A percentile compares a stretch with the other conserved stretches of the same genome.
Conservation (phyloP, 2,888 invertebrate genomes). For the Prosopocoilus inquinatus region DNA sequence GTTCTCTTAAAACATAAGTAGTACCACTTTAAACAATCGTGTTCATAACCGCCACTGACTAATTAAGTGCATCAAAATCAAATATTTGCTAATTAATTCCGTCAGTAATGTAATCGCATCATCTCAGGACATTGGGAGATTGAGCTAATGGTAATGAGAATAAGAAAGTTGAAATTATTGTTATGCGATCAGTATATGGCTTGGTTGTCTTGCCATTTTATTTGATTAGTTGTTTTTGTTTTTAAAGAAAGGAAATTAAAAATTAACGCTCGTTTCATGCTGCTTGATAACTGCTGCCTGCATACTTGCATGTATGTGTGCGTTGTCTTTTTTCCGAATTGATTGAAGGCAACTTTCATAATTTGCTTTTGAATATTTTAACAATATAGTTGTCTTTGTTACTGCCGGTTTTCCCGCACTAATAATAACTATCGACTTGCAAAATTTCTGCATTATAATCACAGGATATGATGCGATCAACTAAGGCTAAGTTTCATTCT, state of each 20-base stretch:
- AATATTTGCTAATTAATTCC: no score
- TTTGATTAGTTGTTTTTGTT: constrained; percentile 35
- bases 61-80: no score
- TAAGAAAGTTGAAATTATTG: constrained; percentile 35
- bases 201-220: constrained; percentile 34
- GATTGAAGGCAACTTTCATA: constrained; percentile 14
- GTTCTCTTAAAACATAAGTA: no score
- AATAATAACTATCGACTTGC: constrained; percentile 7
- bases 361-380: constrained; percentile 12
- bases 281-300: constrained; percentile 5
- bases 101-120: not conserved
- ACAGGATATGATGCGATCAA: no score
- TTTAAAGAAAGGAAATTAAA: constrained; percentile 38
- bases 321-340: constrained; percentile 8
- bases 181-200: constrained; percentile 19
- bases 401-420: constrained; percentile 8
- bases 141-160: constrained; percentile 23
- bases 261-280: constrained; percentile 28
- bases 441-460: constrained; percentile 9
- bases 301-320: constrained; percentile 6
- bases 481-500: no score
- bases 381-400: not conserved
- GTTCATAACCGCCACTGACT: no score
- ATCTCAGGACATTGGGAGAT: not conserved
- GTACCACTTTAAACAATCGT: no score